Base-by-base conservation (phyloP, 2,113 vertebrate genomes). In the Lichenostomus cassidix region DNA sequence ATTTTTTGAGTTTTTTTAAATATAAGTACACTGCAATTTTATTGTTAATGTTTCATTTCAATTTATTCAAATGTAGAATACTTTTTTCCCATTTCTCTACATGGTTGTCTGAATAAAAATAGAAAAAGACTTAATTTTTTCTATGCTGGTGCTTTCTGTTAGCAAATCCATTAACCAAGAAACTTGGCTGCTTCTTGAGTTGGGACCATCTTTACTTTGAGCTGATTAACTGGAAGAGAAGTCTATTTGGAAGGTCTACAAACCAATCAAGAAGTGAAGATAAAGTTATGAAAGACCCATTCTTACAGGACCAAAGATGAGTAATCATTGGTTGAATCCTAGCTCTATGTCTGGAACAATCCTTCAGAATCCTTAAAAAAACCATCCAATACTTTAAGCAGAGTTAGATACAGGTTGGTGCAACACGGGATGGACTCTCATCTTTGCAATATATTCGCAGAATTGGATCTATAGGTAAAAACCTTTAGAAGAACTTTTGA, bases 141-240 rank as follows among this genome's bases (percentile, higher is more conserved):
- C 7, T 83, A 2, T 62, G 25, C 9, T 37, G 20, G 19, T 0
- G 1, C 4, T 55, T 59, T 50, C 22, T 63, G 28, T 64, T 53
- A 84, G 33, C 4, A 63, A 78, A 58, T 3, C 4, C 22, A 60
- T n/a, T 78, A 58, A 62, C 10, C 31, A 56, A 71, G 47, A 83
- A 86, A 71, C 3, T 16, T 62, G 14, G 4, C 29, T 75, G 24
- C 9, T 62, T 70, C 42, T 70, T 86, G 33, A 12, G n/a, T 77
- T 87, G 24, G 4, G 35, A 53, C 8, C 12, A 15, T 42, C 23
- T 52, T 64, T 78, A 65, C 20, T 44, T 7, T 24, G 5, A 60
- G 17, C 11, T 46, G 39, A 80, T 22, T 29, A 87, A 84, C 10
- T 42, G 11, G 16, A 90, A 80, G 8, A 67, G 7, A 53, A 55